Evolutionary conservation across 2,113 vertebrate species (phyloP).

Genomic region (Cettia cetti): DNA sequence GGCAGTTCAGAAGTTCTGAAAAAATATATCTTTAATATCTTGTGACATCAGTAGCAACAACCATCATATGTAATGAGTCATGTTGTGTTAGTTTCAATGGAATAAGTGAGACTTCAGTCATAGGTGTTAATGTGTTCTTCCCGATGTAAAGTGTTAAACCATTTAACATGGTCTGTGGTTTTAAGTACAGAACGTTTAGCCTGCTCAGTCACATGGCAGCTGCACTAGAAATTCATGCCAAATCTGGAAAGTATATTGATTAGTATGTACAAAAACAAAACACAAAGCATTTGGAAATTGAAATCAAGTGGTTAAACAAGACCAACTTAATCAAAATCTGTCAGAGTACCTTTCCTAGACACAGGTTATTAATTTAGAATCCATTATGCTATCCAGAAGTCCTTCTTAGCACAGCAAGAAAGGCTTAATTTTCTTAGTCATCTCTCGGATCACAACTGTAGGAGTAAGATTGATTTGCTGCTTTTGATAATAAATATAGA

Average conservation of each 20-base stretch:
- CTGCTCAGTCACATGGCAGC: not conserved
- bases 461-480: not conserved
- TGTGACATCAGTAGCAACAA: not conserved
- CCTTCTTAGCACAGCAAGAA: not conserved
- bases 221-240: not conserved
- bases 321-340: constrained; percentile 3
- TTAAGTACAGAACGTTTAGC: not conserved
- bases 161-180: not conserved
- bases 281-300: not conserved
- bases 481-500: not conserved
- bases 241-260: not conserved
- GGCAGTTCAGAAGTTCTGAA: not conserved
- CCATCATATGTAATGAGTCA: not conserved
- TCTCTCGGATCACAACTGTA: not conserved
- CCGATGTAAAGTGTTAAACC: not conserved
- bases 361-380: constrained; percentile 8
- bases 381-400: not conserved
- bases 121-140: not conserved
- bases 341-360: not conserved
- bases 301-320: constrained; percentile 10
- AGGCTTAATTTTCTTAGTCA: not conserved
- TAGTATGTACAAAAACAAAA: not conserved
- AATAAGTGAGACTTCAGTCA: not conserved
- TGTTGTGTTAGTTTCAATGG: not conserved
- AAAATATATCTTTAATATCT: not conserved